Base-by-base conservation (phyloP, 53 echinoderm and acorn worm species). In the Zoroaster sp. region DNA sequence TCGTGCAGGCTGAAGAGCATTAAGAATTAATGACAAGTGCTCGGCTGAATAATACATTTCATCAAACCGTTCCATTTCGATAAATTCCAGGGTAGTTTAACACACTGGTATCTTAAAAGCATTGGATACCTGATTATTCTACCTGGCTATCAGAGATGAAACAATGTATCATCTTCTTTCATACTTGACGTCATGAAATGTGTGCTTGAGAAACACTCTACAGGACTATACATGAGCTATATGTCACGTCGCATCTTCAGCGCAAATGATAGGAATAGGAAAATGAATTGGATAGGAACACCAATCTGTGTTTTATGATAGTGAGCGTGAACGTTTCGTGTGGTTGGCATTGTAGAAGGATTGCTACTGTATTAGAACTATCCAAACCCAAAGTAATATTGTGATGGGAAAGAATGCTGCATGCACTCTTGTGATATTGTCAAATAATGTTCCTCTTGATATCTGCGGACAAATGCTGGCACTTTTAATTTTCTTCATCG, bases 101-200 rank as follows among this genome's bases (percentile, higher is more conserved):
- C 66, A 82, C 82, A 13, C 40, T 66, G 82, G 82, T 12, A 82
- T 67, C 68, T 82, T 67, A 82, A 82, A 82, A 67, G 82, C 82
- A 43, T 78, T 23, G 59, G 59, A 18, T 53, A 37, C 55, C 37
- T 20, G 36, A 59, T 78, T 35, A 77, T 35, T 77, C 7, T 49
- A 15, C 17, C 34, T 33, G 35, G 77, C 77, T 30, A 44, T n/a
- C 75, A 30, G 23, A 21, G 40, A 36, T 77, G 53, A 53, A 53
- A 20, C 23, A 23, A 55, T 77, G 33, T 52, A 28, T 14, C 55
- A 35, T 51, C 20, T 78, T 55, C 21, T 23, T 7, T 55, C 55
- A 55, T 55, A n/a, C 55, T 55, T 55, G 5, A 23, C 55, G 55
- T 55, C 23, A 20, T n/a, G 55, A n/a, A 8, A 21, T 55, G 55